These are phyloP conservation scores for Tetragnatha versicolor DNA, from an alignment of 1,140 invertebrate species.

Conservation along the genomic window DNA sequence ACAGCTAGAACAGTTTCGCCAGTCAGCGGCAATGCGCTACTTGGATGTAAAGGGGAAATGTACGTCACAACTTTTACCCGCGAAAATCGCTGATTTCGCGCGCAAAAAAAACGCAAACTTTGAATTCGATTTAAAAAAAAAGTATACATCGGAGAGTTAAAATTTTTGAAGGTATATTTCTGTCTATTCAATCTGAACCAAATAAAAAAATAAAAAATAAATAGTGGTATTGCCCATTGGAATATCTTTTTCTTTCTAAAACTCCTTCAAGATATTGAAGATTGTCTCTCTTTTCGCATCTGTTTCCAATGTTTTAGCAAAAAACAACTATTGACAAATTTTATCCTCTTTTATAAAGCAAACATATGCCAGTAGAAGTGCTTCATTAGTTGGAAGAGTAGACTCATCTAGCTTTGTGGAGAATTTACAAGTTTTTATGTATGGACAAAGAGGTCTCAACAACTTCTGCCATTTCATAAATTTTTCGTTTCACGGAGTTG, in stretches of 20 bases:
- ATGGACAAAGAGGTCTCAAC: constrained; percentile 27
- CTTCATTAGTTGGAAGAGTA: constrained; percentile 54
- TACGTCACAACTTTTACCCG: too few relatives aligned
- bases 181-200: too few relatives aligned
- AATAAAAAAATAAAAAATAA: too few relatives aligned
- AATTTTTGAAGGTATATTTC: too few relatives aligned
- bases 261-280: constrained; percentile 57
- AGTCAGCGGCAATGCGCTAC: too few relatives aligned
- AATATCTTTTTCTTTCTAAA: constrained; percentile 60
- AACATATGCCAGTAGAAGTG: constrained; percentile 52
- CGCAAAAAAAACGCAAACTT: too few relatives aligned
- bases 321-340: constrained; percentile 28
- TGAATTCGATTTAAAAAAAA: too few relatives aligned
- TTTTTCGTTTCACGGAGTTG: constrained; percentile 27
- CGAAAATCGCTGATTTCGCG: too few relatives aligned
- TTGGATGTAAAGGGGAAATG: too few relatives aligned
- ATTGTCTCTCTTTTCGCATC: constrained; percentile 52
- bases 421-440: constrained; percentile 50
- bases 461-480: constrained; percentile 23
- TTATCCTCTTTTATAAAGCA: constrained; percentile 41
- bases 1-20: too few relatives aligned
- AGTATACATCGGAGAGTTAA: too few relatives aligned
- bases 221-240: too few relatives aligned
- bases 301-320: constrained; percentile 48
- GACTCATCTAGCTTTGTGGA: constrained; percentile 56